A percentile compares a stretch with the other conserved stretches of the same genome.
Conservation (phyloP, 2,888 invertebrate genomes). For the Xanthia togata region DNA sequence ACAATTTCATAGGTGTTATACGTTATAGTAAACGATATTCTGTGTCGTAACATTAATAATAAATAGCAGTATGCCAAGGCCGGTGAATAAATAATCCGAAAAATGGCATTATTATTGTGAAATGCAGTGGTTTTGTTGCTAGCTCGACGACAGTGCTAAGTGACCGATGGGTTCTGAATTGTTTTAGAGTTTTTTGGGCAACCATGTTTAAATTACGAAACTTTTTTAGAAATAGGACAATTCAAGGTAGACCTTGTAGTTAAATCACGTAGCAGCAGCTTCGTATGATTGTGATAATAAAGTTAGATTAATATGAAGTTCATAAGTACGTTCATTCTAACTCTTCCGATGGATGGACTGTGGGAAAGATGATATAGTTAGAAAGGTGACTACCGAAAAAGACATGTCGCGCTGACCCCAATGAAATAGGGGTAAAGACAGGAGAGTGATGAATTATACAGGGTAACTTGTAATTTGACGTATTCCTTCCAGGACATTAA, state of each 20-base stretch:
- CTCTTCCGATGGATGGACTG: no score
- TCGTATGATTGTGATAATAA: no score
- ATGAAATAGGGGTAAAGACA: no score
- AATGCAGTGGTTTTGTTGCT: slow-evolving; percentile 30
- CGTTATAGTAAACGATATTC: slow-evolving; percentile 56
- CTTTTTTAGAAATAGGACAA: neutral
- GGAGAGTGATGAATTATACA: no score
- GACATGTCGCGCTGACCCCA: no score
- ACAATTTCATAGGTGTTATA: slow-evolving; percentile 62
- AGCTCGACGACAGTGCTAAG: slow-evolving; percentile 24
- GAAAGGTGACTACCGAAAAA: no score
- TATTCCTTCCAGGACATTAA: no score
- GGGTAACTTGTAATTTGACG: no score
- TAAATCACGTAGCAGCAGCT: neutral
- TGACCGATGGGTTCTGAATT: slow-evolving; percentile 13
- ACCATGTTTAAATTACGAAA: neutral
- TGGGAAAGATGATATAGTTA: no score
- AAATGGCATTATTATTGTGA: slow-evolving; percentile 51
- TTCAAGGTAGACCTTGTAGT: neutral
- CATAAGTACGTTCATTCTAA: neutral
- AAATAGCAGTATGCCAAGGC: slow-evolving; percentile 71
- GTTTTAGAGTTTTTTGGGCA: neutral
- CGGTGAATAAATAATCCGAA: slow-evolving; percentile 60
- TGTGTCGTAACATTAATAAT: slow-evolving; percentile 55
- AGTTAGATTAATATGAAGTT: neutral